Evolutionary conservation across 1,140 invertebrate genomes (phyloP).

Genomic region (Cydia splendana): DNA sequence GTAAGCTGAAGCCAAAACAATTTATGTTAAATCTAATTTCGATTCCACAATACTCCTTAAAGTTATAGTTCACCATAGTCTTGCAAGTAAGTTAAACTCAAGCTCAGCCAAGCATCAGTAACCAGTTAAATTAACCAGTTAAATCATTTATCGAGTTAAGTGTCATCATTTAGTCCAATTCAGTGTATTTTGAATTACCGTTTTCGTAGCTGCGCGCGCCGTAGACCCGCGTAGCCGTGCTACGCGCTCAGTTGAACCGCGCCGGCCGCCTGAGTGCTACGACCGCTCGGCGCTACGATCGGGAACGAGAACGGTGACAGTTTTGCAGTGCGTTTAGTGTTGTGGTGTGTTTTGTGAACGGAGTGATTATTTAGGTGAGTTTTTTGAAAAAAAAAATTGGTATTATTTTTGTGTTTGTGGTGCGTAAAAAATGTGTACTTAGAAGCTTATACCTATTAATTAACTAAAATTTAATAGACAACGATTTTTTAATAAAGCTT

Average conservation of each 20-base stretch:
- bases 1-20: no score
- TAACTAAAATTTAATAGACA: no score
- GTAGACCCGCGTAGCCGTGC: constrained; percentile 44
- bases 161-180: constrained; percentile 77
- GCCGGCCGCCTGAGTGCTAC: constrained; percentile 27
- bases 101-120: neutral
- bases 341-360: constrained; percentile 19
- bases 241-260: constrained; percentile 53
- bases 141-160: constrained; percentile 41
- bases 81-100: neutral
- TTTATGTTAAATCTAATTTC: no score
- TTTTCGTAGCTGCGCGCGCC: constrained; percentile 71
- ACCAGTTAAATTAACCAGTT: neutral
- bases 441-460: no score
- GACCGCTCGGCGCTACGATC: neutral
- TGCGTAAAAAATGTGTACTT: neutral
- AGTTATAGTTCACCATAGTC: no score
- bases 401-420: neutral
- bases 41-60: no score
- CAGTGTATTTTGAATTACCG: constrained; percentile 74
- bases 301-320: neutral
- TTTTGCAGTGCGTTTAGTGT: constrained; percentile 33
- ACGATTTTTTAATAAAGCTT: no score
- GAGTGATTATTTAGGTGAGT: constrained; percentile 15
- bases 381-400: neutral